These are phyloP conservation scores for Ammodytes dubius DNA, from an alignment of 2,113 vertebrate species.

Conservation along the genomic window DNA sequence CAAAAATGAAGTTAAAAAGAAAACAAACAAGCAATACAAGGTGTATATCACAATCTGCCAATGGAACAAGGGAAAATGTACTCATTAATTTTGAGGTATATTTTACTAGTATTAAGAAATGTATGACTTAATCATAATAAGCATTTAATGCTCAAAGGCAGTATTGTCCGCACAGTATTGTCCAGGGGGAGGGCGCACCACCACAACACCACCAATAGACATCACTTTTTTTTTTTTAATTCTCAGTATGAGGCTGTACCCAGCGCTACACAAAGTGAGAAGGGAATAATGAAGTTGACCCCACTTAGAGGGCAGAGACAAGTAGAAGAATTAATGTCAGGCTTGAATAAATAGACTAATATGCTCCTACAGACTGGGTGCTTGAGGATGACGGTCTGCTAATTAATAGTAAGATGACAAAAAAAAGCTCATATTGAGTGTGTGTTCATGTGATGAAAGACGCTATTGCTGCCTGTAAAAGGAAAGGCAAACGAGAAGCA, in stretches of 20 bases:
- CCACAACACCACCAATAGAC: no score
- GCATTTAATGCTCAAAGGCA: no score
- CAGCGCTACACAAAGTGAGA: constrained; percentile 21
- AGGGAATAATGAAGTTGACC: constrained; percentile 53
- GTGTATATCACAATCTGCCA: no score
- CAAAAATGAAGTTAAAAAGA: no score
- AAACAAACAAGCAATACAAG: no score
- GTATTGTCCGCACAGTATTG: no score
- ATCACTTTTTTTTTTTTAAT: no score
- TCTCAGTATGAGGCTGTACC: not conserved
- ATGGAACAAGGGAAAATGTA: no score
- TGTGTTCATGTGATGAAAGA: constrained; percentile 69
- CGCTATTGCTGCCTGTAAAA: constrained; percentile 59
- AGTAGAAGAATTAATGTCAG: constrained; percentile 55
- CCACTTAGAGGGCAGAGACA: constrained; percentile 33
- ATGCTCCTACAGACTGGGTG: constrained; percentile 25
- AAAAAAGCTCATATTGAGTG: constrained; percentile 31
- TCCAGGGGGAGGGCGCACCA: no score
- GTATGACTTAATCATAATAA: no score
- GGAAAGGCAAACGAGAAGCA: constrained; percentile 46
- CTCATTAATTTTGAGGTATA: no score
- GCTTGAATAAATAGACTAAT: constrained; percentile 50
- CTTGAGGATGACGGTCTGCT: constrained; percentile 46
- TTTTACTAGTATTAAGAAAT: no score
- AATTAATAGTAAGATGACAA: constrained; percentile 72